Evolutionary conservation across 2,888 invertebrate species (phyloP), one percentile per base, ranked within the genome.

Genomic region (Rotaria socialis): DNA sequence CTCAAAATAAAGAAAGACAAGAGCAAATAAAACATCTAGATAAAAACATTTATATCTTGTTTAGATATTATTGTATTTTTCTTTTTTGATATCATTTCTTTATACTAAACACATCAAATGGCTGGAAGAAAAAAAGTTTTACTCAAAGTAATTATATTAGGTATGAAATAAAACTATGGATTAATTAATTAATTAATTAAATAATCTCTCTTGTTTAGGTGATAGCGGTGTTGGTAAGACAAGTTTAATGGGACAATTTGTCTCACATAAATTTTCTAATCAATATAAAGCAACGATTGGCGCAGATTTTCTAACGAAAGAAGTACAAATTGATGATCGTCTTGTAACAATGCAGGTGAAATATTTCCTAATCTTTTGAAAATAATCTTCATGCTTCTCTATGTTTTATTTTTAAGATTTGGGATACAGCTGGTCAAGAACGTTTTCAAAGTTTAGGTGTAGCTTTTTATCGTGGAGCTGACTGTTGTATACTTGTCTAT

Each of bases 241-340:
- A 84, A 99, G 98, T 50, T 93, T 99, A 86, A 99, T 99, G 99
- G 99, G 99, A 93, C 98, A 98, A 92, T 99, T 98, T 94, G 98
- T 99, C 89, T 99, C 97, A 93, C 96, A 97, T 92, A 96, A 98
- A 92, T 99, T 99, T 93, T 96, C 96, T 90, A 98, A 97, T 93
- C 98, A 99, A 93, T 99, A 99, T 93, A 99, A 99, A 93, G 98
- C 99, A 88, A 99, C 99, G 88, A 99, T 99, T 92, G 99, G 99
- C 88, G 99, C 99, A 88, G 99, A 99, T 93, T 99, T 99, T 92
- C 94, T 99, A 90, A 99, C 98, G 89, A 99, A 99, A 93, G 99
- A 99, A 93, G 92, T 93, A n/a, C 92, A 92, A 90, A 97, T 99
- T n/a, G 98, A 98, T 91, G 97, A 98, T 92, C 94, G 97, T 91